Percentiles rank a stretch among this genome's conserved stretches.
These are phyloP conservation scores for Gari tellinella DNA, from an alignment of 2,888 invertebrate species.

Conservation along the genomic window DNA sequence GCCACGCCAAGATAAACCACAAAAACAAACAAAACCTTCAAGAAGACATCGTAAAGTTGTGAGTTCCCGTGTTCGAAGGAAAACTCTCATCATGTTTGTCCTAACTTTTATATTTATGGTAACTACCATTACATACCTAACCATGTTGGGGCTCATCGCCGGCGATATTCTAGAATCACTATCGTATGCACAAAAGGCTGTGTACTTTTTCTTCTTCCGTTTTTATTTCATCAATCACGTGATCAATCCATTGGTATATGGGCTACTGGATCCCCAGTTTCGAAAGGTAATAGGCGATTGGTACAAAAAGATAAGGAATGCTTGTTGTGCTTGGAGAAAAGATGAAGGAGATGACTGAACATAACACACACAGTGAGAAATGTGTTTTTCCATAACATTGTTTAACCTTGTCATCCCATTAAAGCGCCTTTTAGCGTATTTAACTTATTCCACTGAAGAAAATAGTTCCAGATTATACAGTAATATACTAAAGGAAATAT, in stretches of 20 bases:
- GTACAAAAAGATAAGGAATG: background rate
- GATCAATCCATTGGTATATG: slow-evolving; percentile 50
- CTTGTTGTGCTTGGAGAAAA: background rate
- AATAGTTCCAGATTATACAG: too few relatives aligned
- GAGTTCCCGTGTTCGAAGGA: slow-evolving; percentile 9
- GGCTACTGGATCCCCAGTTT: slow-evolving; percentile 51
- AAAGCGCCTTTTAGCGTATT: too few relatives aligned
- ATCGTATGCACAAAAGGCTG: slow-evolving; percentile 3
- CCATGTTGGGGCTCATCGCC: slow-evolving; percentile 22
- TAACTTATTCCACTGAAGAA: too few relatives aligned
- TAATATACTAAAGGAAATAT: too few relatives aligned
- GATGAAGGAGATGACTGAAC: too few relatives aligned
- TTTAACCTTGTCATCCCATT: too few relatives aligned
- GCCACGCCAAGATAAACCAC: too few relatives aligned
- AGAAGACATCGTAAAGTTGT: too few relatives aligned
- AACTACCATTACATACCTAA: slow-evolving; percentile 29
- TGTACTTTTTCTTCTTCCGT: slow-evolving; percentile 49
- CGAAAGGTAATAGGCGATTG: slow-evolving; percentile 23
- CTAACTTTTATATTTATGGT: slow-evolving; percentile 31
- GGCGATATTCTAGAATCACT: slow-evolving; percentile 16
- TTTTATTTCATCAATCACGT: slow-evolving; percentile 56
- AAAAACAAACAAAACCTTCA: too few relatives aligned
- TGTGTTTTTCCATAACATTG: too few relatives aligned
- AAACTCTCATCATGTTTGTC: slow-evolving; percentile 31
- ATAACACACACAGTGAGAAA: too few relatives aligned